phyloP scores from a whole-genome alignment of 2,888 invertebrate genomes.

The Listrodromus nycthemerus region DNA sequence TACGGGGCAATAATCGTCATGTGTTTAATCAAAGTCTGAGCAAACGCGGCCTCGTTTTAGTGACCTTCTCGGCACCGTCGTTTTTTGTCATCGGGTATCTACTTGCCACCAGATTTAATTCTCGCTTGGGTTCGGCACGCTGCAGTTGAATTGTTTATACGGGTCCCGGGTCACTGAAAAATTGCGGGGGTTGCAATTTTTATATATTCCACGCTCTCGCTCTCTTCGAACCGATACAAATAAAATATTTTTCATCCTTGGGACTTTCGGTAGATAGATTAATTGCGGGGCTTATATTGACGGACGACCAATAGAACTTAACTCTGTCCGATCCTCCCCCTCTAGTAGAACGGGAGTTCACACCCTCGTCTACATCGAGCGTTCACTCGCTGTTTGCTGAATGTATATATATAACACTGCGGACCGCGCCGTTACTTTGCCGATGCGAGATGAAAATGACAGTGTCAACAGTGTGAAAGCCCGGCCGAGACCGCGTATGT shows the following conservation, averaged over 20 bases:
- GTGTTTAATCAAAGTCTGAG: constrained; percentile 73
- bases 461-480: constrained; percentile 62
- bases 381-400: constrained; percentile 68
- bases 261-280: constrained; percentile 58
- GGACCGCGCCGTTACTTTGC: constrained; percentile 67
- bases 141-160: neutral
- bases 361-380: constrained; percentile 49
- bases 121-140: neutral
- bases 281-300: constrained; percentile 61
- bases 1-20: constrained; percentile 56
- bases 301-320: constrained; percentile 53
- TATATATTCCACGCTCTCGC: neutral
- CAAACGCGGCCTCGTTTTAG: constrained; percentile 73
- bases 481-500: constrained; percentile 9
- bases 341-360: neutral
- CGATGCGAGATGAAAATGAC: constrained; percentile 72
- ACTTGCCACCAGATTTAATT: neutral
- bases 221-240: neutral
- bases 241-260: neutral
- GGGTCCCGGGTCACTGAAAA: neutral
- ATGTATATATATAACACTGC: constrained; percentile 59
- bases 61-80: constrained; percentile 18
- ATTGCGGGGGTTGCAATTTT: neutral
- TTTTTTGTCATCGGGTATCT: constrained; percentile 10
- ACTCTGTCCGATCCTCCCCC: constrained; percentile 14